Base-by-base conservation (phyloP, 2,888 invertebrate species). In the Monopis laevigella region DNA sequence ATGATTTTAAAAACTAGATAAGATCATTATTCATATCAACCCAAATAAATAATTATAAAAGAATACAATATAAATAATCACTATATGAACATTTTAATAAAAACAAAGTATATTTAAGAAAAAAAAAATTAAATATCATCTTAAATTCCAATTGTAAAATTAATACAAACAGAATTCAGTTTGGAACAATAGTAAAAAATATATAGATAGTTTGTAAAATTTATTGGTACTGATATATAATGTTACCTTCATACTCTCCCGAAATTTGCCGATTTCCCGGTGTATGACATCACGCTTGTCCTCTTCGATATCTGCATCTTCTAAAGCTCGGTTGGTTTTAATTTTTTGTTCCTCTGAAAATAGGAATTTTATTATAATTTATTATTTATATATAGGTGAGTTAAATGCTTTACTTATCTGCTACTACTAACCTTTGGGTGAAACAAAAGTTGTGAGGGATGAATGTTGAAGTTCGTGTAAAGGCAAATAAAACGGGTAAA, bases 231-330 rank as follows among this genome's bases (percentile, higher is more conserved):
- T 2, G 17, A 17, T 21, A 11, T 29, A n/a, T 29, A 11, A 11
- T 53, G 82, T 84, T 87, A 94, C 94, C 92, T 95, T 95, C 90
- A 95, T 97, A 52, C 94, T 92, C 82, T 97, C 96, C 48, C 98
- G 88, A 82, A 98, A 98, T 78, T 95, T 96, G 56, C 94, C 94
- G 71, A 98, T 98, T 85, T 98, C 98, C 55, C 96, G 86, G 59
- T 94, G 95, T 54, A 98, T 98, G 54, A 98, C 86, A 72, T 96
- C 95, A 38, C 96, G 88, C 72, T 97, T 96, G 63, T 97, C 97
- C 73, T 97, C 97, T 63, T 98, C 98, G 46, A 97, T 88, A 65
- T 94, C 95, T 19, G 92, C 90, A 57, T 93, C 92, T 54, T 92
- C 91, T 21, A 93, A 77, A 45, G 86, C 85, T 56, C 86, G 86